Evolutionary conservation across 2,113 vertebrate genomes (phyloP), one percentile per base, ranked within the genome.

Genomic region (Mellivora capensis): DNA sequence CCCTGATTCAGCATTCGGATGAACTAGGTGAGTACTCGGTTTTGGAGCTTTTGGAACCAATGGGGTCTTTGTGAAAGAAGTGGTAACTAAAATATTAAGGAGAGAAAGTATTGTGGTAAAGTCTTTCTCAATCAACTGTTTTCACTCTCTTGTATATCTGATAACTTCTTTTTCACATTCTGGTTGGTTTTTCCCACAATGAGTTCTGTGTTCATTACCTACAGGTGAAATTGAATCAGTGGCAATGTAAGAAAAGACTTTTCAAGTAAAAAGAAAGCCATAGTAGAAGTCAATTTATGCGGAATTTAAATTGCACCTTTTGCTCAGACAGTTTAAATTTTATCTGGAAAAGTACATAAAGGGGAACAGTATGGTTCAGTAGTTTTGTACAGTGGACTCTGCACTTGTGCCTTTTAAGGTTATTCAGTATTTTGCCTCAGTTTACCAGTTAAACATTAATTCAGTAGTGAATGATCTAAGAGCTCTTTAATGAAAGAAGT

Each of bases 381-480:
- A 94, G 76, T 87, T 97, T 97, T 71, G 91, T 98, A 77, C 87
- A 37, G 12, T 96, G 96, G 69, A 98, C 96, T 95, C 94, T 97
- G 80, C 83, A 72, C 82, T 95, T 97, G 61, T 71, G 37, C 87
- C 80, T 91, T 91, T n/a, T 67, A 89, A 64, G 34, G n/a, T 96
- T 94, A 59, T 61, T 93, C 52, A 85, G 44, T 89, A 69, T 96
- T 96, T 96, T 97, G 90, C 89, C 91, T 97, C 80, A 69, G 54
- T 97, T 98, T 98, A 93, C 97, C 93, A 82, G 47, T 62, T 97
- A 59, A 85, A 87, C 44, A 87, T 67, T 82, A 91, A 91, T 79
- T 97, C 69, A 80, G 3, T 91, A 76, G 69, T 76, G 34, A 97
- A 37, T 81, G 29, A 9, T 89, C 49, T 85, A 92, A 84, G 42